Evolutionary conservation across 2,797 vertebrate genomes (phyloP), one percentile per base, ranked within the genome.

Genomic region (Molossus molossus): DNA sequence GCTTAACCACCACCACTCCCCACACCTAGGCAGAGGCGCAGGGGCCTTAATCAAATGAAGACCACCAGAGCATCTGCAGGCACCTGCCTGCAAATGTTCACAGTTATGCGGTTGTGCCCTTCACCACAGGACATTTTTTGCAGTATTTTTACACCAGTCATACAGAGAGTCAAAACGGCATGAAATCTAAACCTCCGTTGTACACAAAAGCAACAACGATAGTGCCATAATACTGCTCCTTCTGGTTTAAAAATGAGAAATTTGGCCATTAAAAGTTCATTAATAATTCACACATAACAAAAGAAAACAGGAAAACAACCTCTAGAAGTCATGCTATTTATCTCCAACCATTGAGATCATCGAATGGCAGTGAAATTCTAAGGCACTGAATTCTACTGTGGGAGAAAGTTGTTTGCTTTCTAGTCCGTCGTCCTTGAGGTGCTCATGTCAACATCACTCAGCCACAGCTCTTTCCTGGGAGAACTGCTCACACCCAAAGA

Each of bases 231-330:
- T 75, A 69, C 37, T 94, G 15, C 33, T 25, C 55, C 84, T 60
- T 84, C 84, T 92, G 40, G 23, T 20, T 91, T 91, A 87, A 73
- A 85, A 65, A 64, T 48, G 53, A 84, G 64, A 62, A 12, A 53
- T 64, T 83, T 67, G 75, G 20, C 58, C 85, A 69, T 89, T 80
- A 40, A 53, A 83, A 80, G 9, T 67, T 89, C n/a, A 95, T 95
- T 94, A 76, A 88, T 88, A 79, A 83, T 85, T 87, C 23, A 57
- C 5, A 33, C 4, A 2, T 70, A 69, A 62, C 27, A 50, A 87
- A 85, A 93, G 23, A n/a, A 95, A 91, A 90, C 33, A 53, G 48
- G 65, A 81, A 94, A 84, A 90, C 14, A 55, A 4, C 57, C 8
- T 85, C 15, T 33, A 75, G 53, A 57, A 83, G 29, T 40, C 48